Percentiles rank a stretch among this genome's conserved stretches.
Conservation (phyloP, 2,888 invertebrate species). For the Apamea crenata region DNA sequence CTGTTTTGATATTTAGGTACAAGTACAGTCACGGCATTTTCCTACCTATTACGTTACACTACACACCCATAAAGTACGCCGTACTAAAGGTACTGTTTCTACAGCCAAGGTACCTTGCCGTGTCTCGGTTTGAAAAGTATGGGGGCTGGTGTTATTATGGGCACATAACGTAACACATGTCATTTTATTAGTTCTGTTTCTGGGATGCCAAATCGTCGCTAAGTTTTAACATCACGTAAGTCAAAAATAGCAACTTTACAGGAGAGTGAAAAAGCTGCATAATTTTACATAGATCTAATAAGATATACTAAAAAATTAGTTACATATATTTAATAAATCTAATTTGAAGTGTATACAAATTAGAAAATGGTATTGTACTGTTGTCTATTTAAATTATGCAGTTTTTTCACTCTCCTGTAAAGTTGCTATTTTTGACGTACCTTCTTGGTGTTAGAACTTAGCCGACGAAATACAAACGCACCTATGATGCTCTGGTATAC, state of each 20-base stretch:
- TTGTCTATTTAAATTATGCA: too few relatives aligned
- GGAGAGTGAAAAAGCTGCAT: background rate
- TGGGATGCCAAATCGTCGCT: background rate
- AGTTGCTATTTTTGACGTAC: too few relatives aligned
- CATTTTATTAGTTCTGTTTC: background rate
- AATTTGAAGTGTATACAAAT: too few relatives aligned
- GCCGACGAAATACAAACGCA: background rate
- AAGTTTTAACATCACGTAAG: too few relatives aligned
- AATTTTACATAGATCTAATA: too few relatives aligned
- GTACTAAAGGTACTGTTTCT: background rate
- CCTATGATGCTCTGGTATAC: background rate
- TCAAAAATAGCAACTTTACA: too few relatives aligned
- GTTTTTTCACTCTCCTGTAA: too few relatives aligned
- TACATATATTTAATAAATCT: too few relatives aligned
- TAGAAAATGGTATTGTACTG: too few relatives aligned
- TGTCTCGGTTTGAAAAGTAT: background rate
- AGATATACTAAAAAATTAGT: too few relatives aligned
- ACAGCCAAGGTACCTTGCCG: background rate
- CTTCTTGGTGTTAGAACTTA: too few relatives aligned
- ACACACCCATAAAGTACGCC: background rate
- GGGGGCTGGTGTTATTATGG: background rate
- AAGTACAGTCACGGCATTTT: background rate
- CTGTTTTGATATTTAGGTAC: slow-evolving; percentile 38
- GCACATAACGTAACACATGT: too few relatives aligned
- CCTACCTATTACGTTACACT: background rate